Percentiles rank a stretch among this genome's conserved stretches.
phyloP scores from a whole-genome alignment of 1,140 invertebrate species.

The Drosophila teissieri region DNA sequence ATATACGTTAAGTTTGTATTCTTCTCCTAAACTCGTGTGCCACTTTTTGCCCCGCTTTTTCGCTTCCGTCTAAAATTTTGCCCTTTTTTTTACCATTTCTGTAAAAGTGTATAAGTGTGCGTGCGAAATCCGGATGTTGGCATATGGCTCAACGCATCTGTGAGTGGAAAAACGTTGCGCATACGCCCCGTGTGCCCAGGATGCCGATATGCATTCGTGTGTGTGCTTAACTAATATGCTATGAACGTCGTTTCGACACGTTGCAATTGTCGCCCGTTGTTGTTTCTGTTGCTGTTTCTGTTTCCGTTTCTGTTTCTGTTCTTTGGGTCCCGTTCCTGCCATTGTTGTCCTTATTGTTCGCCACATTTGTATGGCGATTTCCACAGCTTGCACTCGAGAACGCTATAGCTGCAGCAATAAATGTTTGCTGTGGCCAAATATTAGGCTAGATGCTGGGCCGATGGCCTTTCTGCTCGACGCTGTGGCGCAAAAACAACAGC shows the following conservation, averaged over 20 bases:
- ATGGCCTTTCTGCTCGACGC: constrained; percentile 20
- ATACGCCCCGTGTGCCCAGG: constrained; percentile 47
- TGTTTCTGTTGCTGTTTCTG: not conserved
- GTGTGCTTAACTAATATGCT: constrained; percentile 69
- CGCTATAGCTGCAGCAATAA: constrained; percentile 32
- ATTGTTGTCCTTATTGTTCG: constrained; percentile 37
- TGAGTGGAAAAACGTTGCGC: constrained; percentile 48
- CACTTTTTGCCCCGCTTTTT: not conserved
- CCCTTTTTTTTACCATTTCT: not conserved
- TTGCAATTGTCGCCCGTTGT: constrained; percentile 64
- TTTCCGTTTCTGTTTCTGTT: constrained; percentile 10
- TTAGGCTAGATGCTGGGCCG: constrained; percentile 7
- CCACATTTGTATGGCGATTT: constrained; percentile 54
- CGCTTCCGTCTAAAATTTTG: not conserved
- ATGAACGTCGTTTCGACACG: constrained; percentile 59
- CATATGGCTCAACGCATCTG: constrained; percentile 55
- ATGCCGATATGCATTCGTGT: constrained; percentile 5
- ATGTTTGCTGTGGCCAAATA: constrained; percentile 57
- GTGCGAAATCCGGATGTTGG: constrained; percentile 55
- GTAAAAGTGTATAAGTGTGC: constrained; percentile 24
- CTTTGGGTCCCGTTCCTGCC: constrained; percentile 7
- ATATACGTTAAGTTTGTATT: not conserved
- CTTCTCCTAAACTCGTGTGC: too few species aligned
- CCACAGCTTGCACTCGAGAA: constrained; percentile 4
- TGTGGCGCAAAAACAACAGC: not conserved